phyloP scores from a whole-genome alignment of 2,797 vertebrate species.

The Sebastes taczanowskii region DNA sequence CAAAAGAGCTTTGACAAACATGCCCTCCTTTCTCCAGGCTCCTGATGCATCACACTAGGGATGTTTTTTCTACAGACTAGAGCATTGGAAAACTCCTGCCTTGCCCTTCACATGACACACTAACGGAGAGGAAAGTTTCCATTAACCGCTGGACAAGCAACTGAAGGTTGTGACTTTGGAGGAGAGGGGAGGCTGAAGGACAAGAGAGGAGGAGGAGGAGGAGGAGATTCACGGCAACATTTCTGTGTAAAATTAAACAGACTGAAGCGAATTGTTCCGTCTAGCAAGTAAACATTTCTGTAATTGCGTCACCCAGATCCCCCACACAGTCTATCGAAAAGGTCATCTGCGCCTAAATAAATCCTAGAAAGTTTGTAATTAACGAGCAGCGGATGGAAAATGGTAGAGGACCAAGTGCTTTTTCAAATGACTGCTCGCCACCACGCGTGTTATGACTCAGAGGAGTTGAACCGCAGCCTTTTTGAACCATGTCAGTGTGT shows the following conservation, averaged over 20 bases:
- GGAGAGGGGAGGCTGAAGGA: slow-evolving; percentile 11
- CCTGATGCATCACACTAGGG: slow-evolving; percentile 27
- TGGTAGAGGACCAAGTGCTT: not conserved
- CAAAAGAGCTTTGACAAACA: slow-evolving; percentile 44
- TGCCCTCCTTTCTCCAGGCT: slow-evolving; percentile 42
- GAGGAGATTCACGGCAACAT: not conserved
- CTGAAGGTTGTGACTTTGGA: slow-evolving; percentile 39
- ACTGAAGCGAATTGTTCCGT: not conserved
- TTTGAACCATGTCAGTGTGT: slow-evolving; percentile 25
- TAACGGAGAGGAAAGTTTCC: slow-evolving; percentile 63
- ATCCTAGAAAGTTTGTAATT: slow-evolving; percentile 12
- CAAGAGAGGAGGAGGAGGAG: slow-evolving; percentile 12
- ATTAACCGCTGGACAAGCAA: slow-evolving; percentile 35
- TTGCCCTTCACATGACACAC: slow-evolving; percentile 62
- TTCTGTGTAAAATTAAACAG: not conserved
- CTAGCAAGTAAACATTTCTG: slow-evolving; percentile 26
- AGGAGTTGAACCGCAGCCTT: slow-evolving; percentile 18
- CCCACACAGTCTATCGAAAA: not conserved
- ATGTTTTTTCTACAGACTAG: slow-evolving; percentile 50
- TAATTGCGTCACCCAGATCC: not conserved
- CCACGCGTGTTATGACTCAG: slow-evolving; percentile 12
- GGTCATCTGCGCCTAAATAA: slow-evolving; percentile 23
- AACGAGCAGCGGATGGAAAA: not conserved
- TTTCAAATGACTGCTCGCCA: slow-evolving; percentile 1
- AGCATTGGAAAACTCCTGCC: slow-evolving; percentile 56